phyloP scores from a whole-genome alignment of 1,140 invertebrate species.

The Drosophila bifasciata region DNA sequence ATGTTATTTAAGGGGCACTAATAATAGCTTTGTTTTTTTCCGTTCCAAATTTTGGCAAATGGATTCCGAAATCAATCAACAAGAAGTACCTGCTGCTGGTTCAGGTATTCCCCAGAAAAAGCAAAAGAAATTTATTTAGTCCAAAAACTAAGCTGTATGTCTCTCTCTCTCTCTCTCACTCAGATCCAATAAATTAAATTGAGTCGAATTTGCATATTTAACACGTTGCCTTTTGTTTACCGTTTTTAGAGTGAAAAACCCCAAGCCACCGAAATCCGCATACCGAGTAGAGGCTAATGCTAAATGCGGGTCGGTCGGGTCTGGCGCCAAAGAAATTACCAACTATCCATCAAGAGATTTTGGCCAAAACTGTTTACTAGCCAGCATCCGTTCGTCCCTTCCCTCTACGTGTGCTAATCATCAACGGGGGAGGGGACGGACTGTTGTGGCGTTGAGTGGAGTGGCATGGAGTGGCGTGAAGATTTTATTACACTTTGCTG shows the following conservation, averaged over 20 bases:
- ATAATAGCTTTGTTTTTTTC: no score
- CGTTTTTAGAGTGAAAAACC: constrained; percentile 42
- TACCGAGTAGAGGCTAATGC: constrained; percentile 40
- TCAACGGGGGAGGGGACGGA: constrained; percentile 8
- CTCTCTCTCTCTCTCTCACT: neutral
- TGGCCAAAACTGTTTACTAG: constrained; percentile 41
- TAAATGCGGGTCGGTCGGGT: constrained; percentile 4
- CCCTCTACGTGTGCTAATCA: constrained; percentile 52
- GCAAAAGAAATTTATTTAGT: constrained; percentile 70
- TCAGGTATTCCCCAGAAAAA: constrained; percentile 72
- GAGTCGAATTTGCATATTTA: constrained; percentile 73
- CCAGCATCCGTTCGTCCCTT: constrained; percentile 1
- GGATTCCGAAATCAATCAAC: constrained; percentile 46
- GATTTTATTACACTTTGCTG: constrained; percentile 71
- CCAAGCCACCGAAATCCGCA: constrained; percentile 58
- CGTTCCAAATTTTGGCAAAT: constrained; percentile 11
- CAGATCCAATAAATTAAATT: constrained; percentile 67
- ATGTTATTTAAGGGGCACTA: no score
- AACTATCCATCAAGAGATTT: constrained; percentile 69
- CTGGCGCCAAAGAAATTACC: constrained; percentile 80
- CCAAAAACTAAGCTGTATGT: constrained; percentile 6
- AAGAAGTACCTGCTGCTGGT: constrained; percentile 28
- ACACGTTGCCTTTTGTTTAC: constrained; percentile 49
- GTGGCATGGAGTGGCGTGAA: constrained; percentile 55
- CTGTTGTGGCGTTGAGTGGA: constrained; percentile 4